A percentile compares a stretch with the other conserved stretches of the same genome.
phyloP scores from a whole-genome alignment of 2,888 invertebrate genomes.

The Stenotaenia linearis region DNA sequence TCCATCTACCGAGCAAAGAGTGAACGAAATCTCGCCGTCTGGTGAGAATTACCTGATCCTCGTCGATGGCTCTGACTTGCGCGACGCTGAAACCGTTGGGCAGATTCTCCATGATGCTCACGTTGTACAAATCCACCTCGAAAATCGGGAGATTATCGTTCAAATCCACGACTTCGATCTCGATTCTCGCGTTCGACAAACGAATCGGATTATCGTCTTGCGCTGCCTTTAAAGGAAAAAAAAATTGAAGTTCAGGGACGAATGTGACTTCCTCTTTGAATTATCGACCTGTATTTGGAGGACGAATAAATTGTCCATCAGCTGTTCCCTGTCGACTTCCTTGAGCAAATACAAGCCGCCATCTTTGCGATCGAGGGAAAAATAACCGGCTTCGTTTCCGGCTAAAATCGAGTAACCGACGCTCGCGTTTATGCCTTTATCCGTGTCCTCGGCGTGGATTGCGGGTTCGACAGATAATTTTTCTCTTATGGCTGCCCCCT shows the following conservation, averaged over 20 bases:
- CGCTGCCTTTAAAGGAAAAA: slow-evolving; percentile 52
- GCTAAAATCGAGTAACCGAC: slow-evolving; percentile 72
- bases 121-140: slow-evolving; percentile 82
- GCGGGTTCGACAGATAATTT: slow-evolving; percentile 64
- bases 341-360: slow-evolving; percentile 70
- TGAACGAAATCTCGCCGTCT: too few species aligned
- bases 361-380: slow-evolving; percentile 66
- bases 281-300: slow-evolving; percentile 53
- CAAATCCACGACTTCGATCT: slow-evolving; percentile 66
- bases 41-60: slow-evolving; percentile 56
- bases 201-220: slow-evolving; percentile 65
- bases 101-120: slow-evolving; percentile 84
- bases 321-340: slow-evolving; percentile 71
- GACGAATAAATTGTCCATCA: slow-evolving; percentile 42
- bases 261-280: background rate
- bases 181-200: slow-evolving; percentile 65
- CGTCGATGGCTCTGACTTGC: slow-evolving; percentile 69
- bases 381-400: slow-evolving; percentile 68
- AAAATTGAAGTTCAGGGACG: background rate
- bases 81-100: slow-evolving; percentile 71
- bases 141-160: slow-evolving; percentile 83
- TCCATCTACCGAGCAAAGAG: too few species aligned
- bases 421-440: slow-evolving; percentile 64
- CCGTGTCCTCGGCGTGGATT: slow-evolving; percentile 74
- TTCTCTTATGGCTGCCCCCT: slow-evolving; percentile 67